Evolutionary conservation across 2,797 vertebrate genomes (phyloP), one percentile per base, ranked within the genome.

Genomic region (Betta splendens): DNA sequence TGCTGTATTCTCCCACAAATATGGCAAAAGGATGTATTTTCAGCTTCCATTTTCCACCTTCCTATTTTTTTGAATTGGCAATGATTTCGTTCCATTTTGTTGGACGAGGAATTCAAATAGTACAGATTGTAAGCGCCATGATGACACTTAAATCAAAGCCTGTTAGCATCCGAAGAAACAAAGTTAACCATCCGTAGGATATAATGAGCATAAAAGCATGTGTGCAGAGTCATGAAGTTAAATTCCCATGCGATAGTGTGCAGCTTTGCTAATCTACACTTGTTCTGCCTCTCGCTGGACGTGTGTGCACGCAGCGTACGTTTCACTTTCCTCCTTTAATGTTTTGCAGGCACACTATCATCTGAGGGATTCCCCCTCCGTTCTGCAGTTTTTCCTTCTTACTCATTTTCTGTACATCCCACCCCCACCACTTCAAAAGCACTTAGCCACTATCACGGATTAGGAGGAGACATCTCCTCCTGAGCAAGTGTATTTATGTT

Each of bases 361-460:
- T 78, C 58, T 25, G 2, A 36, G 63, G 69, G 55, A 57, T 61
- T 75, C 65, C 37, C 57, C 57, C 6, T 5, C 48, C 40, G 46
- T 59, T 29, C 9, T 54, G 8, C 23, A 10, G 5, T 64, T 55
- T 42, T 32, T 23, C 7, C 11, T 57, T 58, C 9, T 4, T 42
- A 32, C 26, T 59, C 21, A 22, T 60, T 65, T 64, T 72, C 26
- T 36, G 12, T 50, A 50, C 39, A 20, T 10, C 54, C 22, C 25
- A 9, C 48, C 32, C 43, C 44, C 44, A 32, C 28, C 36, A 58
- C 47, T 72, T 66, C 28, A 46, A 52, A 72, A 58, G 45, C 60
- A 48, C 54, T 69, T 59, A 54, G 38, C 7, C 54, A 72, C 17
- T 26, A 37, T 65, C 49, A 46, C 64, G 45, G 72, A 67, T 77